These are phyloP conservation scores for Alligator sinensis DNA, from an alignment of 2,113 vertebrate species.

Conservation along the genomic window DNA sequence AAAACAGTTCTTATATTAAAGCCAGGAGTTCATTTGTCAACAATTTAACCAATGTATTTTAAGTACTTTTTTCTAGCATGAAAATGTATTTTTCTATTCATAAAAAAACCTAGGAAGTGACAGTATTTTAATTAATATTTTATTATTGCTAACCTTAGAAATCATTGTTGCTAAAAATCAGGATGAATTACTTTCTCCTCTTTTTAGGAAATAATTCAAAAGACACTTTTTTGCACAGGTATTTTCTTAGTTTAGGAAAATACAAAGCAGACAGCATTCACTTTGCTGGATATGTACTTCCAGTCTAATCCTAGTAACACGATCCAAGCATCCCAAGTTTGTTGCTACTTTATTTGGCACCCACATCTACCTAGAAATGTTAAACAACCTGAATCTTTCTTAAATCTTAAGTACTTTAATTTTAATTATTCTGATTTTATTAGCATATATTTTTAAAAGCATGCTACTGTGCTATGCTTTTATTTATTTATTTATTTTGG, in stretches of 20 bases:
- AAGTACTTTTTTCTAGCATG: too few species aligned
- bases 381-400: not conserved
- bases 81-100: too few species aligned
- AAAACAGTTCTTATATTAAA: too few species aligned
- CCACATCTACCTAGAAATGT: not conserved
- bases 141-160: not conserved
- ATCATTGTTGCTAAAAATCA: not conserved
- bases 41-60: too few species aligned
- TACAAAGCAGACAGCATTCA: not conserved
- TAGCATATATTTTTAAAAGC: not conserved
- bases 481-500: not conserved
- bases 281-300: not conserved
- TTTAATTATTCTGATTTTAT: not conserved
- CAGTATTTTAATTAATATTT: too few species aligned
- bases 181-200: accelerated
- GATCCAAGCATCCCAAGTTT: not conserved
- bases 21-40: too few species aligned
- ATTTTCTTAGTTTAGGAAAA: not conserved
- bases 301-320: not conserved
- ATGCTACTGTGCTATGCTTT: not conserved
- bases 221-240: not conserved
- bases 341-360: not conserved
- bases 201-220: not conserved
- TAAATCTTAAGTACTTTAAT: not conserved
- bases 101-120: too few species aligned